Conservation (phyloP, 2,113 vertebrate species). For the Eidolon helvum region DNA sequence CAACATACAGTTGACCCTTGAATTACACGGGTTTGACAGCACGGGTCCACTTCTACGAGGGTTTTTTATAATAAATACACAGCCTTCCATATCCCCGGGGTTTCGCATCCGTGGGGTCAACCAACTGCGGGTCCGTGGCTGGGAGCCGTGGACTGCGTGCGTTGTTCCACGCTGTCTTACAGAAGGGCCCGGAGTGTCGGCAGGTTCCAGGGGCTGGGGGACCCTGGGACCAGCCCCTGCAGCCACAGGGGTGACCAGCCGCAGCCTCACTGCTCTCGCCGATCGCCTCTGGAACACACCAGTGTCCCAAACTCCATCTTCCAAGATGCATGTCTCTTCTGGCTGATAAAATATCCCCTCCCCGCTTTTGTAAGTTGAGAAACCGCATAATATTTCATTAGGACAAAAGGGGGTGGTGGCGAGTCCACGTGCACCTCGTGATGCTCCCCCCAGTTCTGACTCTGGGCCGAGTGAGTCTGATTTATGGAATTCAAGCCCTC, state of each 20-base stretch:
- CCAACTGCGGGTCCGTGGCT: background rate
- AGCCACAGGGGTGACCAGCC: fast-evolving
- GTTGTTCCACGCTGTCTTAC: fast-evolving
- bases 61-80: background rate
- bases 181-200: fast-evolving
- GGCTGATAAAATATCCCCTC: background rate
- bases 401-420: background rate
- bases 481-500: background rate
- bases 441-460: background rate
- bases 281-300: background rate
- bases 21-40: background rate
- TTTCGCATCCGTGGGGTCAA: background rate
- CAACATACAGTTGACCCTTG: background rate
- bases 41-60: background rate
- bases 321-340: background rate
- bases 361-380: background rate
- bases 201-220: fast-evolving
- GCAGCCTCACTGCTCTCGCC: fast-evolving
- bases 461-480: background rate
- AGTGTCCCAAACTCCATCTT: background rate
- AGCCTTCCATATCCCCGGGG: background rate
- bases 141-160: background rate
- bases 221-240: background rate
- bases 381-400: background rate
- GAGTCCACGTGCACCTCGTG: background rate